phyloP scores from a whole-genome alignment of 2,888 invertebrate genomes.

The Drosophila nr. fundita region DNA sequence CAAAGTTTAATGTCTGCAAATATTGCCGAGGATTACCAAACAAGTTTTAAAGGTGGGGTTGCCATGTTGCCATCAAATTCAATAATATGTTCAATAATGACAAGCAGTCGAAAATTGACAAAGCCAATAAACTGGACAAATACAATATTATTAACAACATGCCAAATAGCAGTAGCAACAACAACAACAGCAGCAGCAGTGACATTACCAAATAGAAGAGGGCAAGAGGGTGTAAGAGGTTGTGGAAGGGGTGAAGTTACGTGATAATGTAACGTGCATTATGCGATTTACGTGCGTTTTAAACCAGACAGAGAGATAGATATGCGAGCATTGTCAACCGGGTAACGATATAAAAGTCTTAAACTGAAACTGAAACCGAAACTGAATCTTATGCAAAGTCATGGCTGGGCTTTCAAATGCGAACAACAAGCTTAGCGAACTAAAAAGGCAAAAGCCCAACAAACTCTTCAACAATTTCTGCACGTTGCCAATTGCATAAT shows the following conservation, averaged over 20 bases:
- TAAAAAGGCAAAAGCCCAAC: conserved; percentile 52
- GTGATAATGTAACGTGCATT: conserved; percentile 70
- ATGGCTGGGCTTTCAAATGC: conserved; percentile 67
- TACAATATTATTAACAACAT: conserved; percentile 45
- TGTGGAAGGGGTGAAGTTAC: conserved; percentile 24
- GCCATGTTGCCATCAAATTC: conserved; percentile 37
- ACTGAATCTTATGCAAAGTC: conserved; percentile 78
- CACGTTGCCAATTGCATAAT: conserved; percentile 78
- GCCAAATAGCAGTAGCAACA: conserved; percentile 31
- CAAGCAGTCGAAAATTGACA: conserved; percentile 57
- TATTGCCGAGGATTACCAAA: conserved; percentile 56
- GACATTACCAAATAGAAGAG: conserved; percentile 42
- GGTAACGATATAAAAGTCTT: conserved; percentile 36
- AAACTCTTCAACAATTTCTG: conserved; percentile 69
- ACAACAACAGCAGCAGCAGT: conserved; percentile 13
- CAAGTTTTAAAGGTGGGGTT: conserved; percentile 44
- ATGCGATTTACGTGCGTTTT: conserved; percentile 72
- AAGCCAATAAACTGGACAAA: conserved; percentile 58
- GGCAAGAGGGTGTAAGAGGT: conserved; percentile 21
- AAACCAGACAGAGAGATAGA: conserved; percentile 34
- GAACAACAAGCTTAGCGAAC: conserved; percentile 53
- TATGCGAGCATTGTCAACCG: conserved; percentile 54
- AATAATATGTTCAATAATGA: conserved; percentile 49
- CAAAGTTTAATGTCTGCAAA: conserved; percentile 38
- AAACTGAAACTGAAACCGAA: conserved; percentile 41